Evolutionary conservation across 1,140 invertebrate genomes (phyloP).

Genomic region (Trypoxylus dichotomus): DNA sequence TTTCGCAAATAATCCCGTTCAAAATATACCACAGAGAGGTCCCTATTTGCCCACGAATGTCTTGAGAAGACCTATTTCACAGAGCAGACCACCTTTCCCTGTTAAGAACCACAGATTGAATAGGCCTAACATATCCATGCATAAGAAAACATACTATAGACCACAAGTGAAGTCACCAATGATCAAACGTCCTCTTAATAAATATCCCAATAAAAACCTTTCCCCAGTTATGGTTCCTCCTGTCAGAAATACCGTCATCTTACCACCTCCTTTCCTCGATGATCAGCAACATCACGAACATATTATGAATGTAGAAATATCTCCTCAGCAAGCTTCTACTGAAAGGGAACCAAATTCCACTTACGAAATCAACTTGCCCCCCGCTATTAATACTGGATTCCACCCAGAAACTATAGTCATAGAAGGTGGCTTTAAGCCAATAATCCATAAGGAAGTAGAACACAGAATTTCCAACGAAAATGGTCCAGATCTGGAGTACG

Average conservation of each 20-base stretch:
- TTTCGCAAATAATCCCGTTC: neutral
- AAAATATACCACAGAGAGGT: neutral
- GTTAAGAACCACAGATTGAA: neutral
- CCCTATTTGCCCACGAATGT: neutral
- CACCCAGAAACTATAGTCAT: slow-evolving; percentile 77
- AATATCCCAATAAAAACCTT: slow-evolving; percentile 26
- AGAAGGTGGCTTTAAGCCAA: slow-evolving; percentile 81
- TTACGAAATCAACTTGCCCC: slow-evolving; percentile 36
- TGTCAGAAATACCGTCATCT: neutral
- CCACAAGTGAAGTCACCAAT: slow-evolving; percentile 24
- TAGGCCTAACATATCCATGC: neutral
- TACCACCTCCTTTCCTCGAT: slow-evolving; percentile 3
- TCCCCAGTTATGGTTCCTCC: neutral
- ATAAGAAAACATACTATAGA: neutral
- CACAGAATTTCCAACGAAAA: slow-evolving; percentile 57
- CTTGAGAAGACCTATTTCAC: neutral
- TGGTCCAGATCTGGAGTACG: slow-evolving; percentile 52
- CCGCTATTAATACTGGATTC: slow-evolving; percentile 73
- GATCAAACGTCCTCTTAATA: slow-evolving; percentile 20
- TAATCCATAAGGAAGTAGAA: slow-evolving; percentile 64
- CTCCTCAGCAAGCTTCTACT: slow-evolving; percentile 46
- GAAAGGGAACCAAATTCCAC: slow-evolving; percentile 40
- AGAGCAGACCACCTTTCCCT: neutral
- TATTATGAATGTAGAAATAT: slow-evolving; percentile 43
- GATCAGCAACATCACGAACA: slow-evolving; percentile 18